Evolutionary conservation across 2,888 invertebrate species (phyloP).

Genomic region (Tryphoninae sp.): DNA sequence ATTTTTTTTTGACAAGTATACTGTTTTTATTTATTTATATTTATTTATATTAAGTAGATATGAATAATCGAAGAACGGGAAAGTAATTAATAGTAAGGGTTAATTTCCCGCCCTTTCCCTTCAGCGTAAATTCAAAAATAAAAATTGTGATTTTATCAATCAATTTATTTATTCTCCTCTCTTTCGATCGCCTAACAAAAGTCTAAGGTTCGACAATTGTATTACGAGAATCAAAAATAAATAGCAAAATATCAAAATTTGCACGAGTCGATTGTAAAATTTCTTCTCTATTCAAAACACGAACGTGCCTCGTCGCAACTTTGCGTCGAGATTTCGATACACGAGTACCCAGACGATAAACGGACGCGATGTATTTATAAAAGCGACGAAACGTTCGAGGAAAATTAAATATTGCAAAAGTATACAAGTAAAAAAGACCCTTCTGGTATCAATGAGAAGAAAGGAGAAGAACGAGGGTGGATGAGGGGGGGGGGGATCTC

Average conservation of each 20-base stretch:
- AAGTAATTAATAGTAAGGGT: no score
- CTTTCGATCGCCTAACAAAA: no score
- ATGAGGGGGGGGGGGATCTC: conserved; percentile 17
- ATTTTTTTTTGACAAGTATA: no score
- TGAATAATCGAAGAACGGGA: no score
- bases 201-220: not conserved
- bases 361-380: conserved; percentile 34
- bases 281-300: not conserved
- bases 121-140: no score
- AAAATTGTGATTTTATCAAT: no score
- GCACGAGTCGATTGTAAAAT: not conserved
- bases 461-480: conserved; percentile 26
- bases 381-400: conserved; percentile 46
- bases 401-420: conserved; percentile 65
- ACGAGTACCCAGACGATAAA: conserved; percentile 23
- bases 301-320: not conserved
- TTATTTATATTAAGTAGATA: no score
- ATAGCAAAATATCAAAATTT: not conserved
- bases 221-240: not conserved
- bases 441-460: conserved; percentile 33
- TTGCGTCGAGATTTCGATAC: conserved; percentile 38
- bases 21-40: no score
- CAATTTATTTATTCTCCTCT: no score
- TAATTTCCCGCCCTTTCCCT: no score
- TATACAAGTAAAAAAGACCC: conserved; percentile 28